These are phyloP conservation scores for Sebastolobus altivelis DNA, from an alignment of 2,797 vertebrate species.

Conservation along the genomic window DNA sequence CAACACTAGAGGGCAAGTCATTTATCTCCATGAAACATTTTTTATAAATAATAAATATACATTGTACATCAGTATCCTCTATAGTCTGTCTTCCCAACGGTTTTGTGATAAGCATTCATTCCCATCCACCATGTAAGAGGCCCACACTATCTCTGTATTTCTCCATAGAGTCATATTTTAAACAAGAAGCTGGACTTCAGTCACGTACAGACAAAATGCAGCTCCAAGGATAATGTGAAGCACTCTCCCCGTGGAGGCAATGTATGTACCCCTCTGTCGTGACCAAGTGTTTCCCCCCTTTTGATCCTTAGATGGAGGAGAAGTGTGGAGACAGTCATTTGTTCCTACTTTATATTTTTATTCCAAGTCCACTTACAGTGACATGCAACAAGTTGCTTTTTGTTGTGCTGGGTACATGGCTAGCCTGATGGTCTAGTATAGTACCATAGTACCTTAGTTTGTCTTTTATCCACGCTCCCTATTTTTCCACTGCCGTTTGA, in stretches of 20 bases:
- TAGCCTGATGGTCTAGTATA: constrained; percentile 3
- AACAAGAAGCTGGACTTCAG: constrained; percentile 84
- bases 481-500: not conserved
- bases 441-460: constrained; percentile 14
- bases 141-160: constrained; percentile 76
- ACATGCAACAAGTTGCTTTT: not conserved
- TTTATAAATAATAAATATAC: not conserved
- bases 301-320: constrained; percentile 10
- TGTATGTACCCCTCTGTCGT: constrained; percentile 77
- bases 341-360: not conserved
- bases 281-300: constrained; percentile 11
- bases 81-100: not conserved
- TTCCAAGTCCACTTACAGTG: not conserved
- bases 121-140: constrained; percentile 47
- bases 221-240: constrained; percentile 85
- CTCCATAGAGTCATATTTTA: constrained; percentile 84
- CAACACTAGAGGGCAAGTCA: not conserved
- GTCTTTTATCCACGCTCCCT: not conserved
- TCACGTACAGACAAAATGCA: constrained; percentile 78
- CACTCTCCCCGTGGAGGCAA: constrained; percentile 73
- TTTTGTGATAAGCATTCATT: constrained; percentile 5
- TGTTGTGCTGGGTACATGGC: constrained; percentile 1
- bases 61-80: not conserved
- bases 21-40: constrained; percentile 2
- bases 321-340: not conserved